phyloP scores from a whole-genome alignment of 1,140 invertebrate genomes.

The Drosophila oshimai region DNA sequence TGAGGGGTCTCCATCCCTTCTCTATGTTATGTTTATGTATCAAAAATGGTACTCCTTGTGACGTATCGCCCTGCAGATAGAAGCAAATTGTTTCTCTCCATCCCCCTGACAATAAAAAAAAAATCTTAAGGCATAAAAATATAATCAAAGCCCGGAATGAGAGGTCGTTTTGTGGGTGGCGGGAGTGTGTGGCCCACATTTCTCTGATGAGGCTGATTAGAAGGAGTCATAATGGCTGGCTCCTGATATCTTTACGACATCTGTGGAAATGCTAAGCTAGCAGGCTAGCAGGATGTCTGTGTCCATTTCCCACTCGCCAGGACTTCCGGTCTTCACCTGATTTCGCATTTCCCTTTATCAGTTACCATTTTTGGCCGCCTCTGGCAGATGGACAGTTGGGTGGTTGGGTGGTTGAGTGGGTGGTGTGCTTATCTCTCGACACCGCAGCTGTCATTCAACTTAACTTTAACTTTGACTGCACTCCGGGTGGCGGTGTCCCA shows the following conservation, averaged over 20 bases:
- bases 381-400: slow-evolving; percentile 43
- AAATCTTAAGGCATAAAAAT: slow-evolving; percentile 31
- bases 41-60: slow-evolving; percentile 39
- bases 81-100: slow-evolving; percentile 72
- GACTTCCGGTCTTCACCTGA: slow-evolving; percentile 33
- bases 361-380: slow-evolving; percentile 19
- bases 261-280: slow-evolving; percentile 55
- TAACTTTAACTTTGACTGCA: slow-evolving; percentile 62
- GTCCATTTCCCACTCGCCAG: slow-evolving; percentile 11
- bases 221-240: slow-evolving; percentile 47
- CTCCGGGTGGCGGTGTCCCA: slow-evolving; percentile 25
- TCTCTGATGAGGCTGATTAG: slow-evolving; percentile 61
- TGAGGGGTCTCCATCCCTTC: not conserved
- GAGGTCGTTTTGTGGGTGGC: slow-evolving; percentile 36
- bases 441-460: slow-evolving; percentile 73
- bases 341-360: slow-evolving; percentile 35
- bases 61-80: slow-evolving; percentile 77
- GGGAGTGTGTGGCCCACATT: slow-evolving; percentile 18
- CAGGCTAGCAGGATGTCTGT: slow-evolving; percentile 30
- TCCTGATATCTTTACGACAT: slow-evolving; percentile 77
- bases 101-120: slow-evolving; percentile 39
- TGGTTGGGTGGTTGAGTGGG: not conserved
- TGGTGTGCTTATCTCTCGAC: slow-evolving; percentile 61
- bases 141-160: slow-evolving; percentile 59
- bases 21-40: slow-evolving; percentile 24